Conservation (phyloP, 2,797 vertebrate genomes). For the Halcyon chelicuti region DNA sequence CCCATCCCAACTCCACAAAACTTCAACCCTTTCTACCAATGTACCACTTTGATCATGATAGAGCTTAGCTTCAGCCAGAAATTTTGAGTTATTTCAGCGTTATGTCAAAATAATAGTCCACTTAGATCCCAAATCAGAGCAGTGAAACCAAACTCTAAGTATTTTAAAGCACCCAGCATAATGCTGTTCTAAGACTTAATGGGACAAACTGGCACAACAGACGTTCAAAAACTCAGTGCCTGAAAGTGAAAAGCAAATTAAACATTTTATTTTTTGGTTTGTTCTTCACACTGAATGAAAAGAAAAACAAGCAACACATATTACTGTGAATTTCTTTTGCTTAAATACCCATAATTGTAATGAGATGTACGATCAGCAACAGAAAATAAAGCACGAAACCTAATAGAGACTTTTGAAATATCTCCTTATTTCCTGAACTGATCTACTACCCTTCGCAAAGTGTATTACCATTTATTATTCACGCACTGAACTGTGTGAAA, state of each 20-base stretch:
- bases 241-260: not conserved
- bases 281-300: not conserved
- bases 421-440: not conserved
- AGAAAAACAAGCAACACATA: not conserved
- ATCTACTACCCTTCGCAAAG: not conserved
- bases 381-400: not conserved
- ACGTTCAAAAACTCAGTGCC: not conserved
- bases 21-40: not conserved
- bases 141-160: not conserved
- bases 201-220: not conserved
- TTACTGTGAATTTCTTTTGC: not conserved
- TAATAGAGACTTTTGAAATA: not conserved
- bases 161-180: not conserved
- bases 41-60: not conserved
- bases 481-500: not conserved
- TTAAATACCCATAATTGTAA: not conserved
- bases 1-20: not conserved
- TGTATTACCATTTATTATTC: not conserved
- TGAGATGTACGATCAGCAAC: not conserved
- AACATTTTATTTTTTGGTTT: not conserved
- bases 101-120: not conserved
- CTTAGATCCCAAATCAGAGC: not conserved
- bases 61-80: not conserved
- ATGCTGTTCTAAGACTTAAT: not conserved
- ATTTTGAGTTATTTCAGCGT: not conserved